phyloP scores from a whole-genome alignment of 2,113 vertebrate species.

The Passerina amoena region DNA sequence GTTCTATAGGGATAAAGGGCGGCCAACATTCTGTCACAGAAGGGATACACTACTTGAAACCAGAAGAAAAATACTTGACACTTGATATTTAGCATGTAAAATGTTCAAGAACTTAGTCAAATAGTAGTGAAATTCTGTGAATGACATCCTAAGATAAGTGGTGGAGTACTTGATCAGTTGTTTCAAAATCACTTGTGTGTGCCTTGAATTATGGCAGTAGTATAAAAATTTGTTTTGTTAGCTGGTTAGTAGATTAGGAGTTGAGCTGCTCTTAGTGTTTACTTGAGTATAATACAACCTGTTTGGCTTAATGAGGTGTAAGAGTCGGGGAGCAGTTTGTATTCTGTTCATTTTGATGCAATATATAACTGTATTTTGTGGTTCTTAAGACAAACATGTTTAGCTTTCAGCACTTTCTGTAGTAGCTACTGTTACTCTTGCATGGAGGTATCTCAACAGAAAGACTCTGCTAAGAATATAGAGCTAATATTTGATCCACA shows the following conservation, averaged over 20 bases:
- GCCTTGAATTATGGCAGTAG: not conserved
- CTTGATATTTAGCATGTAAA: not conserved
- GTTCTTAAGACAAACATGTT: not conserved
- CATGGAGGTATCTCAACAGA: not conserved
- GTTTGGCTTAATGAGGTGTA: not conserved
- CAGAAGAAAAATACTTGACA: not conserved
- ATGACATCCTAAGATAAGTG: not conserved
- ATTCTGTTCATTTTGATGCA: not conserved
- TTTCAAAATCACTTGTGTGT: not conserved
- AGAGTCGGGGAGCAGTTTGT: not conserved
- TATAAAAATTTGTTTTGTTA: not conserved
- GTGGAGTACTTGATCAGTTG: not conserved
- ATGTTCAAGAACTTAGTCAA: not conserved
- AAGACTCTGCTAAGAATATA: not conserved
- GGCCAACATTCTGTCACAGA: not conserved
- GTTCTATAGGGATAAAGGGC: not conserved
- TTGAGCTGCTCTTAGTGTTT: not conserved
- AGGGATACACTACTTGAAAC: not conserved
- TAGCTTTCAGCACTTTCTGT: not conserved
- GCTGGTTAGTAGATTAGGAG: not conserved
- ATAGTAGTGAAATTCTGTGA: not conserved
- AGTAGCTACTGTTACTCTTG: not conserved
- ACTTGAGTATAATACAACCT: not conserved
- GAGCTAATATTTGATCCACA: not conserved
- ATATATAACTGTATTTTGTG: not conserved